phyloP scores from a whole-genome alignment of 2,113 vertebrate species.

The Vombatus ursinus region DNA sequence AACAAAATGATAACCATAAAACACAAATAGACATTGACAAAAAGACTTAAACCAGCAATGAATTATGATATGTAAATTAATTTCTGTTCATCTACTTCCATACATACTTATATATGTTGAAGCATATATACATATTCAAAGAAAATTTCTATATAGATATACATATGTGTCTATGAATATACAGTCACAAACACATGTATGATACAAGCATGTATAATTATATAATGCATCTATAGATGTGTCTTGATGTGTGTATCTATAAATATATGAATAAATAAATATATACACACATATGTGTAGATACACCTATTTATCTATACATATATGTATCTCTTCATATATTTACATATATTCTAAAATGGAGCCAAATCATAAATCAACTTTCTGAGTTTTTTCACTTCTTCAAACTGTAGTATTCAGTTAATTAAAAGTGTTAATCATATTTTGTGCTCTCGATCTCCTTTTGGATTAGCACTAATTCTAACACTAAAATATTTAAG shows the following conservation, averaged over 20 bases:
- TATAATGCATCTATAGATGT: neutral
- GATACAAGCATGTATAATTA: neutral
- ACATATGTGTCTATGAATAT: neutral
- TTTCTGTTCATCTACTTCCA: neutral
- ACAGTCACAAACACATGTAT: neutral
- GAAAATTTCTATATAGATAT: neutral
- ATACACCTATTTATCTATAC: too few species aligned
- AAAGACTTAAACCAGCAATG: neutral
- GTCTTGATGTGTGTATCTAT: neutral
- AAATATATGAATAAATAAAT: neutral
- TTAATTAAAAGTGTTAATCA: constrained; percentile 35
- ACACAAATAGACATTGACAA: neutral
- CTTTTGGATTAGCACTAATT: neutral
- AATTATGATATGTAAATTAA: neutral
- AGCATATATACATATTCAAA: neutral
- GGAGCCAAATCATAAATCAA: neutral
- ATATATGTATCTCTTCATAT: too few species aligned
- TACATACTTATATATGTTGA: neutral
- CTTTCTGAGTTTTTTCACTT: neutral
- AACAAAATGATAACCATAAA: neutral
- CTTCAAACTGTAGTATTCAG: neutral
- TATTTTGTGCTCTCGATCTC: constrained; percentile 21
- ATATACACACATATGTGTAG: neutral
- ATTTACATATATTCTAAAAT: neutral
- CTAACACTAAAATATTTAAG: constrained; percentile 24